Evolutionary conservation across 2,113 vertebrate species (phyloP).

Genomic region (Pardalotus punctatus): DNA sequence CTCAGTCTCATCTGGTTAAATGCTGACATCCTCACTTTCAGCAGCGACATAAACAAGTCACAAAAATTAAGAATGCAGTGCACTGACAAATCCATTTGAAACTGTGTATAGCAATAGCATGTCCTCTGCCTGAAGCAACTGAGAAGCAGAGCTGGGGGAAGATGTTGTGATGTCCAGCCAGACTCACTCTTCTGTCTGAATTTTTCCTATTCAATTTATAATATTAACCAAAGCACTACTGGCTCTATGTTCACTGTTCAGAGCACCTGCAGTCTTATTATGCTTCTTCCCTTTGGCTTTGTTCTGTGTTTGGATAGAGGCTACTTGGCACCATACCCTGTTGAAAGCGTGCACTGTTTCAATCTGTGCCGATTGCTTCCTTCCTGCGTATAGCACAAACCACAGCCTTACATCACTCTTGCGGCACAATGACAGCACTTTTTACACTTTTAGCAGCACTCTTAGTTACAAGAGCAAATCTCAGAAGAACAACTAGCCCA

Average conservation of each 20-base stretch:
- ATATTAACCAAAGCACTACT: neutral
- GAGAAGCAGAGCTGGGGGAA: neutral
- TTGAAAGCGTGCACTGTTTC: neutral
- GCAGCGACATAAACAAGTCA: neutral
- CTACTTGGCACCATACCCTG: neutral
- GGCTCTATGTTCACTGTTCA: neutral
- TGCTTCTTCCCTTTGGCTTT: neutral
- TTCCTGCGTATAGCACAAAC: neutral
- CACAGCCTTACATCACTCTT: neutral
- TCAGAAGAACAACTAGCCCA: neutral
- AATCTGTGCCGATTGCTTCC: neutral
- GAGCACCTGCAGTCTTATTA: neutral
- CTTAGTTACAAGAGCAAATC: neutral
- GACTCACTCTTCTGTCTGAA: neutral
- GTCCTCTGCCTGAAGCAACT: neutral
- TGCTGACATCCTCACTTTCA: constrained; percentile 26
- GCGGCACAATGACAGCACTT: neutral
- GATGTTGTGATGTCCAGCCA: neutral
- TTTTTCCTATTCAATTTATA: neutral
- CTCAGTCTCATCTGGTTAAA: constrained; percentile 29
- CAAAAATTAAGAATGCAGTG: neutral
- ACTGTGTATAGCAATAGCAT: neutral
- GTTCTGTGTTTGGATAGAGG: neutral
- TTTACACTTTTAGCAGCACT: neutral
- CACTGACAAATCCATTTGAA: neutral